A percentile compares a stretch with the other conserved stretches of the same genome.
Conservation (phyloP, 1,140 invertebrate genomes). For the Trichonephila clavipes region DNA sequence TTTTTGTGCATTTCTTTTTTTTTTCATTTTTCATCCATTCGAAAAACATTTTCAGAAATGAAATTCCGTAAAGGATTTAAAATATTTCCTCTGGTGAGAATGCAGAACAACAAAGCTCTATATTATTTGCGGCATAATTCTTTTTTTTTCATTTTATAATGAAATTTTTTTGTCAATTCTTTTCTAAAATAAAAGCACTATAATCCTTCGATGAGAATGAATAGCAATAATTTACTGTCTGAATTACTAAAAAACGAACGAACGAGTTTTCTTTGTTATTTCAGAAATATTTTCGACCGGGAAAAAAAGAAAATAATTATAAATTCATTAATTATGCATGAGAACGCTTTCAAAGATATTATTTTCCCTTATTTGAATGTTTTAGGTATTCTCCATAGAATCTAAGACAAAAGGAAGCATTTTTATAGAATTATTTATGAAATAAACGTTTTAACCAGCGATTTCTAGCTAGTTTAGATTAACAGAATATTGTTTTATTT, state of each 20-base stretch:
- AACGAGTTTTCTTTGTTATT: too few species aligned
- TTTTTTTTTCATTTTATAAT: background rate
- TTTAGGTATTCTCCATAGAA: too few species aligned
- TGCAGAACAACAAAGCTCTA: background rate
- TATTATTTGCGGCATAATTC: background rate
- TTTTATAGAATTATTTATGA: too few species aligned
- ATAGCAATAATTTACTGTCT: background rate
- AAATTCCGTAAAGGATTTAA: background rate
- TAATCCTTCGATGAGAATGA: background rate
- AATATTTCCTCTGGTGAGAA: background rate
- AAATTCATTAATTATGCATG: too few species aligned
- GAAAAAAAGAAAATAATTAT: too few species aligned
- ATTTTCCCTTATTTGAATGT: too few species aligned
- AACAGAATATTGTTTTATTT: too few species aligned
- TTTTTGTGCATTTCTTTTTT: background rate
- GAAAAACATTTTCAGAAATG: slow-evolving; percentile 10
- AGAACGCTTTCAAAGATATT: too few species aligned
- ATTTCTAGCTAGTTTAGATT: too few species aligned
- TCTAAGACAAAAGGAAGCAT: too few species aligned
- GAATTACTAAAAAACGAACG: background rate
- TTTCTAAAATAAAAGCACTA: background rate
- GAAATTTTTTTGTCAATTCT: background rate
- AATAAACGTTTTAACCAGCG: too few species aligned
- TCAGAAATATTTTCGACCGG: too few species aligned
- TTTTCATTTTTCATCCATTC: background rate